Base-by-base conservation (phyloP, 2,797 vertebrate species). In the Diplodus sargus region DNA sequence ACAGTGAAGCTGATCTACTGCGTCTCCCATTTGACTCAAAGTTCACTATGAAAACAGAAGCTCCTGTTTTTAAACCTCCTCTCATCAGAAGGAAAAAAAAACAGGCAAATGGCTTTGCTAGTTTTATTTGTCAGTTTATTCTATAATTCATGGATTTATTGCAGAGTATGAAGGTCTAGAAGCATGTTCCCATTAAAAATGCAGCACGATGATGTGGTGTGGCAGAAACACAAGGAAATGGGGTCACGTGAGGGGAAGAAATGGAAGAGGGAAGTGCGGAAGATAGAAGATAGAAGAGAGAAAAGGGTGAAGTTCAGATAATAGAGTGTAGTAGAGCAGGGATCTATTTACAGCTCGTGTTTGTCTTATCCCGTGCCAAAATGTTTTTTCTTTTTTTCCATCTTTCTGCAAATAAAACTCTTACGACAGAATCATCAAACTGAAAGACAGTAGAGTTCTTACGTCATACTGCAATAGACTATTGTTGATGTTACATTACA, bases 101-200 rank as follows among this genome's bases (percentile, higher is more conserved):
- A 57, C 11, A 28, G 57, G 73, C 57, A 73, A 86, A 82, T 70
- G 74, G 70, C 74, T 73, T 61, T 22, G 60, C 66, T 79, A 61
- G 78, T 89, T 91, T 85, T 86, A 88, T 87, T 84, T 88, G 89
- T 84, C 72, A 70, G 65, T 81, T 88, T 86, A 72, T 82, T 93
- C 75, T 87, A 91, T 92, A 89, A 92, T 93, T 92, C 70, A 93
- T 93, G 70, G 63, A 69, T 86, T 67, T 87, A 79, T 83, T 86
- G 80, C 80, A 82, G 81, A 83, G 81, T 81, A 84, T 82, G 82
- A 82, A 80, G 78, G 61, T 90, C 83, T 87, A 65, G 76, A 87
- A 89, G 85, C 78, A 80, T 88, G 76, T 75, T 72, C 47, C 66
- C 62, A 90, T 94, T 78, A 94, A 92, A 91, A 83, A 87, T 92